Evolutionary conservation across 2,888 invertebrate genomes (phyloP).

Genomic region (Mongoloraphidia duomilia): DNA sequence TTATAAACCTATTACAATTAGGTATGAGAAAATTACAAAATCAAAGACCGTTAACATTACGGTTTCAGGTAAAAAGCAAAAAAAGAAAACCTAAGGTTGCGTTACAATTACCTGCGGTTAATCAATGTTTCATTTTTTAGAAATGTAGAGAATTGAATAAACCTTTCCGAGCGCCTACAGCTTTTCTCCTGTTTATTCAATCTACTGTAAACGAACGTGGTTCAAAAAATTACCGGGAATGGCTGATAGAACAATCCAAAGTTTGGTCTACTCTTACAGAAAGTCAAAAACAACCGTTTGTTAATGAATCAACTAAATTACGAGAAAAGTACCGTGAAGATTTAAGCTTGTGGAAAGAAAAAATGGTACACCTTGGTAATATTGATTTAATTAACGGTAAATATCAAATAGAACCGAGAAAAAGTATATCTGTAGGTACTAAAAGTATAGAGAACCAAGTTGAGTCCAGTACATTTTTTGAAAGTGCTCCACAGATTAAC

Average conservation of each 20-base stretch:
- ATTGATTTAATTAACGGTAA: constrained; percentile 45
- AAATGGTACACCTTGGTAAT: constrained; percentile 56
- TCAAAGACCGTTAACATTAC: too few species aligned
- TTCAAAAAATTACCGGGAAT: constrained; percentile 33
- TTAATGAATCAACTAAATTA: constrained; percentile 35
- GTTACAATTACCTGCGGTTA: too few species aligned
- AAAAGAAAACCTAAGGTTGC: too few species aligned
- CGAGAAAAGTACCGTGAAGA: constrained; percentile 45
- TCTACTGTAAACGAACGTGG: constrained; percentile 31
- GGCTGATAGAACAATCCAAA: constrained; percentile 31
- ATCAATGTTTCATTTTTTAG: constrained; percentile 24
- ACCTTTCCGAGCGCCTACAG: constrained; percentile 47
- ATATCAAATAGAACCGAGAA: constrained; percentile 25
- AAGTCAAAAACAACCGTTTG: constrained; percentile 39
- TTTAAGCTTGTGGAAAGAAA: constrained; percentile 51
- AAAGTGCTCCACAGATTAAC: too few species aligned
- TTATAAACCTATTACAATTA: too few species aligned
- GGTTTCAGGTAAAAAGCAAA: too few species aligned
- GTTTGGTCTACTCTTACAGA: constrained; percentile 44
- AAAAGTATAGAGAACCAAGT: too few species aligned
- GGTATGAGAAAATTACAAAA: too few species aligned
- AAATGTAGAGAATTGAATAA: constrained; percentile 46
- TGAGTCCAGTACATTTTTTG: too few species aligned
- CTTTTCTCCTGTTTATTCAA: constrained; percentile 43
- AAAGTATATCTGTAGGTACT: too few species aligned